Evolutionary conservation across 1,140 invertebrate genomes (phyloP), one percentile per base, ranked within the genome.

Genomic region (Dryas iulia): DNA sequence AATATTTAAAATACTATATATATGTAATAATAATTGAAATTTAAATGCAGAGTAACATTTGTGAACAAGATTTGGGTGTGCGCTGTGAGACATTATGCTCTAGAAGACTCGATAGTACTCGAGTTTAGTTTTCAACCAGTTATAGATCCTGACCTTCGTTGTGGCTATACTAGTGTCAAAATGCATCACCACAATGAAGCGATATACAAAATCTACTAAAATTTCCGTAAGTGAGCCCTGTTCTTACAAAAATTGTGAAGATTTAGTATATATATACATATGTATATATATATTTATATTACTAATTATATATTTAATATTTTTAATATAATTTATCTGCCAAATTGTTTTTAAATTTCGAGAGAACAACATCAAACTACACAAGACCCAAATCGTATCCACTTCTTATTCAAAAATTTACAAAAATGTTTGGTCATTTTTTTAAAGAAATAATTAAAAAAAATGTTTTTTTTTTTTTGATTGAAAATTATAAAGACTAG

Each of bases 151-250:
- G 83, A 62, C 33, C 66, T 59, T 75, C 63, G 57, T 52, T 60
- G 12, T 14, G 26, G 54, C 64, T 52, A 78, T 76, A 31, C 39
- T 23, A 47, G 1, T 21, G 14, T 52, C 7, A 33, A 47, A 23
- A 18, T 23, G 66, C 33, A 78, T 83, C 61, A 31, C 59, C 53
- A 35, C 28, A 30, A 53, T 69, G 67, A 77, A 76, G 65, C 67
- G 23, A 82, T 79, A 83, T 83, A 83, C 59, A 81, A 86, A 81
- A 83, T 81, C 71, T 18, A 71, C 68, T 0, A 62, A 67, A 71
- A 69, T 73, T 80, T 71, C 65, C 75, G 77, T 71, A 83, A 83
- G 76, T 84, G 86, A 88, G 86, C 86, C 87, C 87, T 75, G 59
- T 74, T 57, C 75, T 69, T 72, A 73, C 60, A 56, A 73, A 74